These are phyloP conservation scores for Myotis findleyi DNA, from an alignment of 2,797 vertebrate species.

Conservation along the genomic window DNA sequence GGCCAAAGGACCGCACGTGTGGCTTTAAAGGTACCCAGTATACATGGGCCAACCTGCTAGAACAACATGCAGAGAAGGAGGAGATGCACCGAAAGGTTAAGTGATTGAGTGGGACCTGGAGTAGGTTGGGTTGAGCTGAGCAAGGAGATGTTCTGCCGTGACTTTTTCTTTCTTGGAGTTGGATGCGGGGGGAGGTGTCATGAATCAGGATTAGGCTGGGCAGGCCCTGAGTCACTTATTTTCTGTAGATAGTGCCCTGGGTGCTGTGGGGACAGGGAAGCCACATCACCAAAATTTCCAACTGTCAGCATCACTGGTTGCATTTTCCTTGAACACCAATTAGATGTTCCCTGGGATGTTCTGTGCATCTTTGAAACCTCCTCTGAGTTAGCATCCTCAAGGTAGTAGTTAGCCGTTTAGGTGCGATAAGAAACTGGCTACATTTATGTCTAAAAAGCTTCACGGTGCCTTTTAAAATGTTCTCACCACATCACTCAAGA, in stretches of 20 bases:
- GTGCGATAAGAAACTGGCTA: not conserved
- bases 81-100: not conserved
- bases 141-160: not conserved
- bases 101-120: not conserved
- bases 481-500: slow-evolving; percentile 49
- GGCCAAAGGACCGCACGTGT: not conserved
- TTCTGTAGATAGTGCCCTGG: not conserved
- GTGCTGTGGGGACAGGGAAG: not conserved
- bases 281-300: slow-evolving; percentile 30
- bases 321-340: slow-evolving; percentile 38
- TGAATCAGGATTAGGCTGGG: slow-evolving; percentile 32
- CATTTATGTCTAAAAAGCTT: slow-evolving; percentile 46
- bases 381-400: not conserved
- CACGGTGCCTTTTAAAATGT: not conserved
- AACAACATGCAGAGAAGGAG: not conserved
- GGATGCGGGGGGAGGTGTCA: not conserved
- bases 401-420: slow-evolving; percentile 25
- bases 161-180: not conserved
- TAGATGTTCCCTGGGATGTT: slow-evolving; percentile 32
- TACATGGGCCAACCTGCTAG: not conserved
- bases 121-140: not conserved
- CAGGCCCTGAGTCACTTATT: slow-evolving; percentile 62
- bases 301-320: slow-evolving; percentile 3
- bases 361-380: not conserved
- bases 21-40: not conserved